These are phyloP conservation scores for Sebastes taczanowskii DNA, from an alignment of 2,797 vertebrate species.

Conservation along the genomic window DNA sequence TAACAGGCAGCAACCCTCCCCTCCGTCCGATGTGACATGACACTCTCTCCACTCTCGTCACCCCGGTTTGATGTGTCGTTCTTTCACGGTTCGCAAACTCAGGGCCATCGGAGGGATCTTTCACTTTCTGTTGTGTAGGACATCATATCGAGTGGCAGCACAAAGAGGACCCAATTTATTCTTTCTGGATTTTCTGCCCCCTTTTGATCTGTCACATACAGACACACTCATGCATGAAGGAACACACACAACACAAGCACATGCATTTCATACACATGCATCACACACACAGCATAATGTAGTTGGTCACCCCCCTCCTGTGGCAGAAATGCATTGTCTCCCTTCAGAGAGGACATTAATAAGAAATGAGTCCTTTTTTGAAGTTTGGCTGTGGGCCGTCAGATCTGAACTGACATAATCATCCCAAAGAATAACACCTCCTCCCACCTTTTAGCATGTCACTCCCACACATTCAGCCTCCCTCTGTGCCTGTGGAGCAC, in stretches of 20 bases:
- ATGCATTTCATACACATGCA: background rate
- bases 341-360: slow-evolving; percentile 62
- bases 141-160: slow-evolving; percentile 52
- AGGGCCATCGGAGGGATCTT: slow-evolving; percentile 15
- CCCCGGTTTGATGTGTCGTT: slow-evolving; percentile 47
- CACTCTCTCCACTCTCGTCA: slow-evolving; percentile 24
- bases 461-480: slow-evolving; percentile 40
- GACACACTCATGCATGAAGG: background rate
- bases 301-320: slow-evolving; percentile 15
- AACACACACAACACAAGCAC: background rate
- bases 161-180: slow-evolving; percentile 52
- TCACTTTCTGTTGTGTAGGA: slow-evolving; percentile 41
- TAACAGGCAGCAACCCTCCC: slow-evolving; percentile 56
- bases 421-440: slow-evolving; percentile 53
- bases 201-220: slow-evolving; percentile 45
- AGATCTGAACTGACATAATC: slow-evolving; percentile 69
- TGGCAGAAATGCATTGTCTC: slow-evolving; percentile 39
- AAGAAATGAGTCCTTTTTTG: slow-evolving; percentile 62
- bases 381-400: slow-evolving; percentile 53
- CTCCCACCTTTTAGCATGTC: slow-evolving; percentile 54
- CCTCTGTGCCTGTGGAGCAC: slow-evolving; percentile 8
- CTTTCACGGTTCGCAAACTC: slow-evolving; percentile 42
- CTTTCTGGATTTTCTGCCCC: slow-evolving; percentile 37
- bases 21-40: slow-evolving; percentile 60
- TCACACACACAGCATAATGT: background rate